Conservation (phyloP, 2,797 vertebrate species). For the Helostoma temminkii region DNA sequence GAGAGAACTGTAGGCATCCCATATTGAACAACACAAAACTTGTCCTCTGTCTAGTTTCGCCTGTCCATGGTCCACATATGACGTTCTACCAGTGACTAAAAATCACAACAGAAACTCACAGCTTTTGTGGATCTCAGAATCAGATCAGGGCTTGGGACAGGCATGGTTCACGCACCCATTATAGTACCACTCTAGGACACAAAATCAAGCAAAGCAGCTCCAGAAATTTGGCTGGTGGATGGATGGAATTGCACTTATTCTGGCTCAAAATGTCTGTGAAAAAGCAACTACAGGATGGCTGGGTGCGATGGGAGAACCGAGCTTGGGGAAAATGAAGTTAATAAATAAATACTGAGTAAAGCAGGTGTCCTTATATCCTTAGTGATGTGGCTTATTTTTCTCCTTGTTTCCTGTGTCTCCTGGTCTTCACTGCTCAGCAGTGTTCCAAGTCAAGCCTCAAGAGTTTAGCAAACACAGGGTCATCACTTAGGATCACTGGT, state of each 20-base stretch:
- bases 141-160: constrained; percentile 74
- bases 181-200: constrained; percentile 89
- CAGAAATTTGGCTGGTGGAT: constrained; percentile 77
- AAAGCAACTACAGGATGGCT: constrained; percentile 56
- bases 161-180: constrained; percentile 83
- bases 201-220: constrained; percentile 84
- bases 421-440: constrained; percentile 79
- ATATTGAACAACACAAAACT: constrained; percentile 72
- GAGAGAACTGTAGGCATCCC: constrained; percentile 78
- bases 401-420: constrained; percentile 51
- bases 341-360: constrained; percentile 82
- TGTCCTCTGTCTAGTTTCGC: constrained; percentile 67
- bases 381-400: constrained; percentile 42
- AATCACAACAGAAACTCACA: constrained; percentile 83
- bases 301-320: constrained; percentile 30
- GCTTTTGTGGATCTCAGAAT: constrained; percentile 86
- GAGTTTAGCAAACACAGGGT: constrained; percentile 58
- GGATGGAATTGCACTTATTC: constrained; percentile 82
- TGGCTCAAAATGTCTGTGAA: constrained; percentile 80
- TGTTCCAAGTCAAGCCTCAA: constrained; percentile 65
- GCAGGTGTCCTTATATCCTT: constrained; percentile 64
- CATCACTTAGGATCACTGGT: constrained; percentile 58
- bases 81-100: constrained; percentile 58
- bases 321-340: constrained; percentile 47
- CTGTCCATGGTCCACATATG: constrained; percentile 61